A percentile compares a stretch with the other conserved stretches of the same genome.
Evolutionary conservation across 2,113 vertebrate genomes (phyloP).

Genomic region (Zingel zingel): DNA sequence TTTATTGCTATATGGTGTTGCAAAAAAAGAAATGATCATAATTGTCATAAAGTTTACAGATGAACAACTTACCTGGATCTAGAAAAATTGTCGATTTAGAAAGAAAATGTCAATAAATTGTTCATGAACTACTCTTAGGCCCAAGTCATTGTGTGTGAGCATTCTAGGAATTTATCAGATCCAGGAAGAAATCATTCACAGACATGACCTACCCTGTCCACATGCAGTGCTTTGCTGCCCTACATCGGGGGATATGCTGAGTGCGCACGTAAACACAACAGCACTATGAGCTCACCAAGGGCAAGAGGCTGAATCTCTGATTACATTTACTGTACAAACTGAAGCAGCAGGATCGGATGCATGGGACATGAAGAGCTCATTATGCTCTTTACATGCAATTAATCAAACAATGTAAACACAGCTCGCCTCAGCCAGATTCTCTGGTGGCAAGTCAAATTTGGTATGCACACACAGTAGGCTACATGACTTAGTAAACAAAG

Average conservation of each 20-base stretch:
- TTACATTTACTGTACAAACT: conserved; percentile 73
- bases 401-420: conserved; percentile 77
- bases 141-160: neutral
- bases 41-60: conserved; percentile 25
- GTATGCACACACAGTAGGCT: neutral
- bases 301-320: conserved; percentile 63
- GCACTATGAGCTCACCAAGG: conserved; percentile 41
- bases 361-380: conserved; percentile 72
- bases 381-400: conserved; percentile 76
- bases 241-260: conserved; percentile 46
- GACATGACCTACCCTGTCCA: conserved; percentile 45
- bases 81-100: conserved; percentile 7
- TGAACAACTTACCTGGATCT: conserved; percentile 28
- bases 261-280: conserved; percentile 45
- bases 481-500: conserved; percentile 53
- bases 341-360: conserved; percentile 68
- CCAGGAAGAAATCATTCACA: conserved; percentile 32
- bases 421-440: conserved; percentile 38
- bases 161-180: conserved; percentile 39
- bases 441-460: conserved; percentile 38
- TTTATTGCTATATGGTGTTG: conserved; percentile 37
- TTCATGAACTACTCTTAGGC: conserved; percentile 7
- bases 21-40: conserved; percentile 17
- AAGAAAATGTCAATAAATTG: conserved; percentile 10
- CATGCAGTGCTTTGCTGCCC: conserved; percentile 12